Base-by-base conservation (phyloP, 2,888 invertebrate species). In the Mycalesis mineus region DNA sequence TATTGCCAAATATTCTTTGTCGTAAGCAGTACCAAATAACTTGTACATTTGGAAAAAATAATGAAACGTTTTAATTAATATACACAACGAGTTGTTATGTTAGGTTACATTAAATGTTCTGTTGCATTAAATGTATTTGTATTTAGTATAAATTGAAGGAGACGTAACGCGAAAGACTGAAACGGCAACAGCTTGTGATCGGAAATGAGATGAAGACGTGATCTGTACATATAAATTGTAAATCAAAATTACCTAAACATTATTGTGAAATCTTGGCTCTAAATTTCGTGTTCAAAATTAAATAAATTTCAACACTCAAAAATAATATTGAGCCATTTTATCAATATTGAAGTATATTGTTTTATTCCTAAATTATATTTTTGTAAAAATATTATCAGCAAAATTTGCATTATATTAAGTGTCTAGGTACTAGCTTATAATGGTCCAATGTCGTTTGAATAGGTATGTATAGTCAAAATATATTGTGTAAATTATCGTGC, bases 181-280 rank as follows among this genome's bases (percentile, higher is more conserved):
- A 81, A 74, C 68, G 88, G 78, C 72, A 84, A 84, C 83, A 87
- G 74, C 88, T 86, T 85, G 86, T 83, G 86, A 85, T 83, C 73
- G 77, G 72, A 71, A 73, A 68, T 69, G 73, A 70, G 62, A 57
- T 72, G 72, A 65, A 74, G 73, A 75, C 66, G 70, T 74, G 81
- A 78, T 77, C 73, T 81, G 78, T 68, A 82, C 77, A 84, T 80
- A 73, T 78, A 78, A 67, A 74, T 73, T 79, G 77, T 67, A 71
- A 69, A 67, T 71, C 68, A 71, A 72, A 72, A 69, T 74, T 78
- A 65, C 60, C 61, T 63, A 59, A 63, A 55, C 60, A 47, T 55
- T 54, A 61, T 61, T 60, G 42, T 62, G 61, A 60, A 58, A 62
- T 47, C 49, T 58, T 63, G 72, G 77, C 75, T 79, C 77, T 72